These are phyloP conservation scores for Papio anubis DNA, from an alignment of 2,113 vertebrate species.

Conservation along the genomic window DNA sequence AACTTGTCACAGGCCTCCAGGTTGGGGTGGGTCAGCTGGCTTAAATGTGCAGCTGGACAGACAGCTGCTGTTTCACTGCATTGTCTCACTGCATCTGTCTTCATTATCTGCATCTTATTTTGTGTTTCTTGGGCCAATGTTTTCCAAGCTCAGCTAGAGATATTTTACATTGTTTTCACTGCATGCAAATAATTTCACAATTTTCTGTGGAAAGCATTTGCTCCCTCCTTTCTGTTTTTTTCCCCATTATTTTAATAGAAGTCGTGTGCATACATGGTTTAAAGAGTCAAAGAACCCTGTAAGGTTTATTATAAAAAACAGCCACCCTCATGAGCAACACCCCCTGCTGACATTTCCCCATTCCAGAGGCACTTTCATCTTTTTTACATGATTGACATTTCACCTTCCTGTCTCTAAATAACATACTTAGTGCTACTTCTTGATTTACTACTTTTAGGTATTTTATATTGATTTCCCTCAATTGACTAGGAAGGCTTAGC, in stretches of 20 bases:
- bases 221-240: not conserved
- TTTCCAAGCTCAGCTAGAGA: not conserved
- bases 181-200: not conserved
- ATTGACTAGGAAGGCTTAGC: not conserved
- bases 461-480: not conserved
- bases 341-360: not conserved
- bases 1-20: not conserved
- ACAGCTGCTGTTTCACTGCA: not conserved
- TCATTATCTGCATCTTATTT: not conserved
- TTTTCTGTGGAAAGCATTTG: not conserved
- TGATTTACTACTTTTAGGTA: not conserved
- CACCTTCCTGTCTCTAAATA: not conserved
- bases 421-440: not conserved
- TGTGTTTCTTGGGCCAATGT: not conserved
- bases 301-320: not conserved
- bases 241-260: not conserved
- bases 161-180: not conserved
- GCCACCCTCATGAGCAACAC: not conserved
- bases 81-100: not conserved
- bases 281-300: not conserved
- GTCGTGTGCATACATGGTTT: not conserved
- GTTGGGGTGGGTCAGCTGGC: not conserved
- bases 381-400: not conserved
- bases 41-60: not conserved
- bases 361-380: not conserved